Percentiles rank a stretch among this genome's conserved stretches.
Conservation (phyloP, 2,888 invertebrate genomes). For the Pardosa pseudoannulata region DNA sequence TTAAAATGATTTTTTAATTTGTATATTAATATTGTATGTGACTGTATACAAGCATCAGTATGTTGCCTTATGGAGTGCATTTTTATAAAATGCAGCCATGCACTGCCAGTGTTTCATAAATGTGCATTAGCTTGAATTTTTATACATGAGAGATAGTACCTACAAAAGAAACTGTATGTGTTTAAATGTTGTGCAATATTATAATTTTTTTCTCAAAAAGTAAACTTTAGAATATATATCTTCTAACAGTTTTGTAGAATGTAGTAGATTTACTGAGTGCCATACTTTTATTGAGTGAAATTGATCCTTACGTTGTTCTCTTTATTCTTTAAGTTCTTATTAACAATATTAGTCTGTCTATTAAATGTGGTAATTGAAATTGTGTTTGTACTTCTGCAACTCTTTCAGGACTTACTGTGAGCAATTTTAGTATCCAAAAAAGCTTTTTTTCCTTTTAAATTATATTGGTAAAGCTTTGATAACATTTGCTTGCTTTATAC, state of each 20-base stretch:
- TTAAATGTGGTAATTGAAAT: too few species aligned
- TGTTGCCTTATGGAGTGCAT: conserved; percentile 21
- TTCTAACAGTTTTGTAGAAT: not conserved
- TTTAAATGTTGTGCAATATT: not conserved
- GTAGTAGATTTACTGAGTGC: not conserved
- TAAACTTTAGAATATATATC: not conserved
- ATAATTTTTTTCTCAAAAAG: not conserved
- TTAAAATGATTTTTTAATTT: not conserved
- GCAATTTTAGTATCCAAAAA: too few species aligned
- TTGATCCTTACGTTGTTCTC: too few species aligned
- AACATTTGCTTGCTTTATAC: too few species aligned
- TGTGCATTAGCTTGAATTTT: conserved; percentile 14
- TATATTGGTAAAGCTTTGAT: too few species aligned
- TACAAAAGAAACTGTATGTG: not conserved
- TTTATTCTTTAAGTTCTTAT: too few species aligned
- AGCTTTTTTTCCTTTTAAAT: too few species aligned
- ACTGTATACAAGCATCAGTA: not conserved
- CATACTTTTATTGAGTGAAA: not conserved
- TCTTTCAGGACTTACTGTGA: too few species aligned
- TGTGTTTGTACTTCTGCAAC: too few species aligned
- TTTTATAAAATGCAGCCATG: conserved; percentile 8
- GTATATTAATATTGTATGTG: not conserved
- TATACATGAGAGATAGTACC: not conserved
- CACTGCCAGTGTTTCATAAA: conserved; percentile 26
- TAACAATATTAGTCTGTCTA: too few species aligned